Percentiles rank a stretch among this genome's conserved stretches.
phyloP scores from a whole-genome alignment of 2,113 vertebrate species.

The Ginglymostoma cirratum region DNA sequence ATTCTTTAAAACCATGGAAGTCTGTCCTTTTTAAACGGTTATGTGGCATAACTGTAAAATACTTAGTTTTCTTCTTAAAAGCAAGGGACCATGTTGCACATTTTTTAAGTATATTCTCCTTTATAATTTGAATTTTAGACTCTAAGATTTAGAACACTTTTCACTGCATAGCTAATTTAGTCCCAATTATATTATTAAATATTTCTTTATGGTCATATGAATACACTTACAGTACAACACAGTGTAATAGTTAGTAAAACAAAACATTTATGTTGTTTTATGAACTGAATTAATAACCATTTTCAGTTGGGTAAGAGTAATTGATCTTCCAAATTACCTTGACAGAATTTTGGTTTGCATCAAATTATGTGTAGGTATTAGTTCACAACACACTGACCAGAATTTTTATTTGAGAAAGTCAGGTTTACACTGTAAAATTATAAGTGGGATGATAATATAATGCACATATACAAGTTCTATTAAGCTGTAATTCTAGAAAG shows the following conservation, averaged over 20 bases:
- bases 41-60: neutral
- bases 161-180: neutral
- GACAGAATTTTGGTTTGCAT: constrained; percentile 13
- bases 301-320: neutral
- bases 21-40: neutral
- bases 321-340: neutral
- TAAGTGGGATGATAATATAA: neutral
- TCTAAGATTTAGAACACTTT: neutral
- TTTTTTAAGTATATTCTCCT: neutral
- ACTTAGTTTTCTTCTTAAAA: neutral
- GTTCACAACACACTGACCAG: no score
- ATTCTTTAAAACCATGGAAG: neutral
- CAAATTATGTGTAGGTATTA: neutral
- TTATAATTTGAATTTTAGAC: neutral
- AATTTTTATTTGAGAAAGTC: neutral
- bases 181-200: neutral
- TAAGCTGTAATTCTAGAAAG: neutral
- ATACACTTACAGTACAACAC: neutral
- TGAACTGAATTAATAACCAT: constrained; percentile 5
- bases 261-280: neutral
- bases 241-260: neutral
- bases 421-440: neutral
- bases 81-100: neutral
- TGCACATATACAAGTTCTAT: neutral
- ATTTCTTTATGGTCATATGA: neutral